Evolutionary conservation across 2,113 vertebrate species (phyloP), one percentile per base, ranked within the genome.

Genomic region (Apeltes quadracus): DNA sequence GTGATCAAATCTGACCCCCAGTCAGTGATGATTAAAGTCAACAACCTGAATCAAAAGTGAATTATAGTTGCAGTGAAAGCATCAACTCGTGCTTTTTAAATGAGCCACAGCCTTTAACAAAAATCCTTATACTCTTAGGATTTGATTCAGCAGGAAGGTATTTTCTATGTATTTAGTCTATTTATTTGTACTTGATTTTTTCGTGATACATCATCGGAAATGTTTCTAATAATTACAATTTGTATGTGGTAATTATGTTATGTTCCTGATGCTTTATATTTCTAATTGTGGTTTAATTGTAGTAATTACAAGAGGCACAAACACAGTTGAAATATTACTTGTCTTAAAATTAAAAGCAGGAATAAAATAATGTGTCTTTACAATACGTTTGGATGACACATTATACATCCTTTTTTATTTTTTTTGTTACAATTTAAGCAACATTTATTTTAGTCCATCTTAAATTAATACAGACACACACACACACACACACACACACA

Each of bases 1-100:
- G 53, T 78, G 77, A 83, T 72, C 50, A 78, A 65, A 81, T 25
- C 12, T 29, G 75, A 88, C 74, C 72, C 76, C 69, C 69, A 73
- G 75, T 86, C 70, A 75, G 61, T 55, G 72, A 34, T 68, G 72
- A 78, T 84, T 79, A 63, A 71, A 87, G 79, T 84, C 79, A 36
- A 82, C 65, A 74, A 59, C 66, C 69, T 48, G 29, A 39, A 72
- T 63, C 54, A 55, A 23, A 75, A 62, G 62, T 57, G 58, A 79
- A 58, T 66, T 43, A 38, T 25, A 15, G 44, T 12, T 62, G 34
- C 34, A 68, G 65, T 6, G 55, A 59, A 41, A 34, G 27, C 41
- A 34, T 6, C 32, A 6, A 5, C 32, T 22, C 32, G n/a, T 27
- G n/a, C 12, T 64, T 55, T 66, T n/a, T 41, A 41, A 63, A 66